Base-by-base conservation (phyloP, 2,797 vertebrate species). In the Hozukius guyotensis region DNA sequence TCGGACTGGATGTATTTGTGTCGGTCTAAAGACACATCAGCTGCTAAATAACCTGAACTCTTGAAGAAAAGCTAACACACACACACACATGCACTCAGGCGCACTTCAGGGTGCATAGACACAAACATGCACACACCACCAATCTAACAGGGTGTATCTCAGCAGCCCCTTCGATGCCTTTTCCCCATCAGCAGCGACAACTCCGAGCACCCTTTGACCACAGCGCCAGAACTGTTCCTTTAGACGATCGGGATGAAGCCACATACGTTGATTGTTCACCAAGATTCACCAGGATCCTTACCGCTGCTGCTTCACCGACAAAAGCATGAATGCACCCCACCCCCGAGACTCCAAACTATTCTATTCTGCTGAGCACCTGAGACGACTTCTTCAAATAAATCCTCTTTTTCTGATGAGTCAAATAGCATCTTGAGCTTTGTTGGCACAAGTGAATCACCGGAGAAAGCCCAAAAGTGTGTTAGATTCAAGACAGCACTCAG, bases 301-400 rank as follows among this genome's bases (percentile, higher is more conserved):
- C 60, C n/a, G 34, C 87, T 91, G 89, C 92, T 94, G 92, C 92
- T 92, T 87, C 90, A 92, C 92, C 91, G 92, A 93, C 92, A n/a
- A 90, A 87, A 94, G 91, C 92, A 93, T 92, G 92, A 94, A 94
- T 94, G 91, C 92, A 78, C 57, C 75, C 70, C 82, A 31, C 38
- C 74, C 72, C 72, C 8, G 10, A 78, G 63, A 77, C 68, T 53
- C 72, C 32, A 74, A 74, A 64, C 71, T 70, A 38, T 3, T 59
- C 53, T 87, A 32, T 69, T 79, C 73, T 69, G 65, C 81, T 46
- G 59, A 90, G 59, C 80, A 83, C 77, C 67, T 59, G 73, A 85
- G 56, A 84, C 22, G 18, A 88, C 29, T 78, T 76, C 65, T 25
- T 71, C 55, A 72, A 82, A 86, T 67, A 75, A 65, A 71, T 52